Conservation (phyloP, 2,113 vertebrate genomes). For the Microtus richardsoni region DNA sequence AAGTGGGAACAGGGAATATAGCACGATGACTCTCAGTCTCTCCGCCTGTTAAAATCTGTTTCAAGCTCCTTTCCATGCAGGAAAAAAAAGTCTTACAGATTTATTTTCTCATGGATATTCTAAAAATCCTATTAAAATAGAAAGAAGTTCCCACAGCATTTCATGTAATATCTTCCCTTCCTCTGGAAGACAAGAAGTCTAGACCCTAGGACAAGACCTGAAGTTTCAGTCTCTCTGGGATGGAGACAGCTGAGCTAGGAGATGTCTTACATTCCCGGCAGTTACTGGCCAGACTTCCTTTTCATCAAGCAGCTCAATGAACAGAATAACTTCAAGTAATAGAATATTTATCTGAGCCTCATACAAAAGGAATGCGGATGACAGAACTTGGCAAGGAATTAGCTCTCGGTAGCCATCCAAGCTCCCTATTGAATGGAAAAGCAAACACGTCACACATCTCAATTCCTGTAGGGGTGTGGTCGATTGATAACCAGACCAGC, state of each 20-base stretch:
- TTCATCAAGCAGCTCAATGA: neutral
- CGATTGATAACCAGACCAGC: too few relatives aligned
- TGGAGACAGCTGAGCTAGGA: neutral
- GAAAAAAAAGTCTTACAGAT: neutral
- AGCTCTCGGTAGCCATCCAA: neutral
- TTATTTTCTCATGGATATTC: conserved; percentile 50
- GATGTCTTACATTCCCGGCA: neutral
- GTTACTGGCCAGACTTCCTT: neutral
- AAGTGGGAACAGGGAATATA: neutral
- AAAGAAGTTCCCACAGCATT: neutral
- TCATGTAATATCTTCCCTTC: neutral
- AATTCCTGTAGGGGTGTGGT: too few relatives aligned
- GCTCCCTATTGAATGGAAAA: neutral
- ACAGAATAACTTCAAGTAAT: neutral
- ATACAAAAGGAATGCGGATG: neutral
- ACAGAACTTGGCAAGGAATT: neutral
- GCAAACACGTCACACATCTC: too few relatives aligned
- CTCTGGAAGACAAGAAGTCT: neutral
- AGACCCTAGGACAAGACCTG: neutral
- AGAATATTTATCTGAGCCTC: neutral
- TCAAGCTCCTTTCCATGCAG: neutral
- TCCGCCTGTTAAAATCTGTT: neutral
- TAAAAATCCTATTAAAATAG: neutral
- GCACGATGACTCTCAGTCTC: neutral
- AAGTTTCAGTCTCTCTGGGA: neutral